Evolutionary conservation across 2,113 vertebrate species (phyloP).

Genomic region (Todiramphus chloris): DNA sequence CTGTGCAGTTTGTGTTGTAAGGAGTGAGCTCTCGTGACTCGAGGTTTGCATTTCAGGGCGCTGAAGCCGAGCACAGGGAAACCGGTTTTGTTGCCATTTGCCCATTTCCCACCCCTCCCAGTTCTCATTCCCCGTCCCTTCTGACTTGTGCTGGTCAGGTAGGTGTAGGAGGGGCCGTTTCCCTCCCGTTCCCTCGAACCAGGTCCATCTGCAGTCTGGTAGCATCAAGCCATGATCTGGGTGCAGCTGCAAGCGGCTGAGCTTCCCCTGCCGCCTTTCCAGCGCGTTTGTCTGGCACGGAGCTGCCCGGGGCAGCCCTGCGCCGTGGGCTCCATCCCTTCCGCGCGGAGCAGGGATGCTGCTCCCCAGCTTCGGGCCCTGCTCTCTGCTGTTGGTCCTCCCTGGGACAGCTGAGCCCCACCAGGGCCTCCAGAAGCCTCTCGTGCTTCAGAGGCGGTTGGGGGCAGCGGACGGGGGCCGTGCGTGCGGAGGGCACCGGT

Average conservation of each 20-base stretch:
- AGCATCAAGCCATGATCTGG: background rate
- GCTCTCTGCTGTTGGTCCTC: background rate
- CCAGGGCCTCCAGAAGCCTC: background rate
- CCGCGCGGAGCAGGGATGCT: fast-evolving
- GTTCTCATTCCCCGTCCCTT: background rate
- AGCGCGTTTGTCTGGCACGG: fast-evolving
- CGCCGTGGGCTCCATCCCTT: background rate
- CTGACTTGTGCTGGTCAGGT: background rate
- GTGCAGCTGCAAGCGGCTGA: background rate
- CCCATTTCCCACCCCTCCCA: background rate
- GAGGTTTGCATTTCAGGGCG: background rate
- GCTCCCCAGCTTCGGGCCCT: background rate
- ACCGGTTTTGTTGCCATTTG: background rate
- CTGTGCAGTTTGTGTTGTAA: background rate
- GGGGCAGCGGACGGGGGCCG: background rate
- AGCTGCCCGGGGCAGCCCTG: background rate
- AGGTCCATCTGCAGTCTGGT: background rate
- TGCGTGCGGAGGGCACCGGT: background rate
- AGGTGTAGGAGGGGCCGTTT: background rate
- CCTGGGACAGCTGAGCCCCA: background rate
- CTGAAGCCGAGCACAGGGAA: background rate
- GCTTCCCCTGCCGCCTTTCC: background rate
- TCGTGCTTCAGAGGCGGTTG: background rate
- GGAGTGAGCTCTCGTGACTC: background rate
- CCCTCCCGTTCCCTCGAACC: background rate